Evolutionary conservation across 2,888 invertebrate genomes (phyloP).

Genomic region (Dendrolimus houi): DNA sequence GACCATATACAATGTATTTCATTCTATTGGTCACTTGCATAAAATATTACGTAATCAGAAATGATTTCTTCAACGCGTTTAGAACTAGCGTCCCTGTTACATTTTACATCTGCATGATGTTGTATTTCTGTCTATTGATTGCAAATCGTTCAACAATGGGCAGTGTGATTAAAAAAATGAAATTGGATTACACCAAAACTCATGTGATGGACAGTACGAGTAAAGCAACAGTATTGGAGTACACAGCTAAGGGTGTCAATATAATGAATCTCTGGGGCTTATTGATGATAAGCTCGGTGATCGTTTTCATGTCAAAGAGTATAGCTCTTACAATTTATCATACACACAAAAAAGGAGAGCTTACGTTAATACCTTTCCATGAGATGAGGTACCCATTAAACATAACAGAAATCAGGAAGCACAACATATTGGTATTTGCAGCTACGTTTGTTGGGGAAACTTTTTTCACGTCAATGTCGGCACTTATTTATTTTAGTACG

Average conservation of each 20-base stretch:
- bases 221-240: background rate
- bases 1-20: background rate
- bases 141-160: background rate
- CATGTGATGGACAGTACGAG: background rate
- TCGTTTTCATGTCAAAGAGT: background rate
- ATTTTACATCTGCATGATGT: background rate
- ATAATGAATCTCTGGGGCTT: slow-evolving; percentile 1
- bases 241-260: background rate
- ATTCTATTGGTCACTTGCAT: background rate
- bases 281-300: background rate
- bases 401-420: slow-evolving; percentile 1
- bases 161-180: background rate
- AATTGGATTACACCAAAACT: background rate
- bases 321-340: background rate
- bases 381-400: background rate
- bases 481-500: background rate
- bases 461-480: background rate
- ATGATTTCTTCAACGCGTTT: slow-evolving; percentile 1
- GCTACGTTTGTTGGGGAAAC: background rate
- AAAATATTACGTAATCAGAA: background rate
- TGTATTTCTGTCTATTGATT: background rate
- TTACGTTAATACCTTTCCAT: background rate
- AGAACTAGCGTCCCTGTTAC: background rate
- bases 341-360: background rate
- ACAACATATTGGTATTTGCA: background rate